phyloP scores from a whole-genome alignment of 92 coral and sea anemone species.

The Diadumene lineata region DNA sequence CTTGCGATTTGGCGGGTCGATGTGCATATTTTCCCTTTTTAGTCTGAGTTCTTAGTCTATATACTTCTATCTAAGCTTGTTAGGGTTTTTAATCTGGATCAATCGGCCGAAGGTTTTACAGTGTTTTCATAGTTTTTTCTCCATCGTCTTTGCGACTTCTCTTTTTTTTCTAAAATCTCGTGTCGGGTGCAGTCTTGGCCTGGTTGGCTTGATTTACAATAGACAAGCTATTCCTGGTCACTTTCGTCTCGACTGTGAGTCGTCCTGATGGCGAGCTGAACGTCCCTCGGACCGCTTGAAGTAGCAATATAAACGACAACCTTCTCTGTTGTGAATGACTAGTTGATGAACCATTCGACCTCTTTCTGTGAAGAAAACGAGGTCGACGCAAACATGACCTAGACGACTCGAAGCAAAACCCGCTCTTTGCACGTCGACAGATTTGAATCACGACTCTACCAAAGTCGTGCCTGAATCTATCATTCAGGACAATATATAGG shows the following conservation, averaged over 20 bases:
- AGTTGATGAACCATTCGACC: constrained; percentile 14
- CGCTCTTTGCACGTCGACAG: background rate
- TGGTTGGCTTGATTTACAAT: constrained; percentile 12
- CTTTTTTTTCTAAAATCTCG: constrained; percentile 9
- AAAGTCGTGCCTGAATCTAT: constrained; percentile 41
- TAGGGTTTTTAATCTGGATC: too few species aligned
- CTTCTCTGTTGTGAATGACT: constrained; percentile 28
- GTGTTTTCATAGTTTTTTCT: too few species aligned
- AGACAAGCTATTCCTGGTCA: constrained; percentile 15
- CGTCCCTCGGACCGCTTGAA: constrained; percentile 34
- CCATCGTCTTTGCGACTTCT: too few species aligned
- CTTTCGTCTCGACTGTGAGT: constrained; percentile 14
- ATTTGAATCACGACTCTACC: background rate
- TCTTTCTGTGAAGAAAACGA: background rate
- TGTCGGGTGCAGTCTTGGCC: constrained; percentile 1
- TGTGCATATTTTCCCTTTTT: too few species aligned
- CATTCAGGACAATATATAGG: constrained; percentile 50
- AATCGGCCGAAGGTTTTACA: too few species aligned
- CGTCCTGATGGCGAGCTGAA: constrained; percentile 21
- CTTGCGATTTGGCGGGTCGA: too few species aligned
- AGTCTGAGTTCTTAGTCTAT: too few species aligned
- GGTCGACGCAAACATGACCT: constrained; percentile 1
- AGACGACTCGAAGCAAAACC: background rate
- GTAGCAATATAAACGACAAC: constrained; percentile 29
- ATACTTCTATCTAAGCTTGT: too few species aligned